Percentiles rank a stretch among this genome's conserved stretches.
phyloP scores from a whole-genome alignment of 2,888 invertebrate species.

The Trissoscelio sp. region DNA sequence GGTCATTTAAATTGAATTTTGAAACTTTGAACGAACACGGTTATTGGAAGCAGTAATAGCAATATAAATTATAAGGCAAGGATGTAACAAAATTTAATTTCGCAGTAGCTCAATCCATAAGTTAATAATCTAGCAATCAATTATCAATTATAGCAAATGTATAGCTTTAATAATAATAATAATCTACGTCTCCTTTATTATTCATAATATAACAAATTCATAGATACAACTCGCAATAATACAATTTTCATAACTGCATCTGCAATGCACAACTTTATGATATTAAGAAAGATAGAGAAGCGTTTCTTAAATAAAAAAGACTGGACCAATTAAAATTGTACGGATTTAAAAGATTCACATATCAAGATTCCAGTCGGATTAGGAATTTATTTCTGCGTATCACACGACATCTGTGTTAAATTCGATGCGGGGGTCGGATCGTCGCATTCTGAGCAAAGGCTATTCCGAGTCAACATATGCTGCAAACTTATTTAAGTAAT shows the following conservation, averaged over 20 bases:
- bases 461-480: slow-evolving; percentile 2
- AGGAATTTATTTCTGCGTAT: neutral
- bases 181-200: neutral
- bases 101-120: neutral
- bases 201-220: neutral
- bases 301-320: too few species aligned
- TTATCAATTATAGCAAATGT: slow-evolving; percentile 8
- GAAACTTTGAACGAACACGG: neutral
- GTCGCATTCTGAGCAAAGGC: neutral
- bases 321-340: neutral
- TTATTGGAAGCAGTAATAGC: slow-evolving; percentile 6
- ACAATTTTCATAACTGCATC: too few species aligned
- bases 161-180: neutral
- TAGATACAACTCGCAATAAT: neutral
- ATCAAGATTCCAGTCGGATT: neutral
- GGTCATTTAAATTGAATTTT: neutral
- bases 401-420: neutral
- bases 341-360: neutral
- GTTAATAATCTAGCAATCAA: slow-evolving; percentile 24
- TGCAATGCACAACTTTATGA: neutral
- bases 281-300: neutral
- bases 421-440: neutral
- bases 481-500: slow-evolving; percentile 20
- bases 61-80: slow-evolving; percentile 10
- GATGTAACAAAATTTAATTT: slow-evolving; percentile 17